Evolutionary conservation across 2,888 invertebrate genomes (phyloP).

Genomic region (Tipula lateralis): DNA sequence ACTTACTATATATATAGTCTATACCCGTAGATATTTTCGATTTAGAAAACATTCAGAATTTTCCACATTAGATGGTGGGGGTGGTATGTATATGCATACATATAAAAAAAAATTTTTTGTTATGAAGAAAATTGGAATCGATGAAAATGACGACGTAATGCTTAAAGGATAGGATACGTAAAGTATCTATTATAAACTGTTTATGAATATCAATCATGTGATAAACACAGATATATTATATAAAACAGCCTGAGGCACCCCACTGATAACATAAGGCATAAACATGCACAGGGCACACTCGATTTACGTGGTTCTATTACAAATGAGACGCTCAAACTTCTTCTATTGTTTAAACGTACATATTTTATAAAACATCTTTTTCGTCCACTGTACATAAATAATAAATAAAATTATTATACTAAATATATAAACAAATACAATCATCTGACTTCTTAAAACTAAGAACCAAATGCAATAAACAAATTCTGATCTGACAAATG

Average conservation of each 20-base stretch:
- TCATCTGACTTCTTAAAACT: too few species aligned
- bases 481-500: background rate
- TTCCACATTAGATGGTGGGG: background rate
- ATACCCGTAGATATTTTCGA: background rate
- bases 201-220: slow-evolving; percentile 24
- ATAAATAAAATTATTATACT: too few species aligned
- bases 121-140: background rate
- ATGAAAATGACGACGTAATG: background rate
- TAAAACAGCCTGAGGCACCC: background rate
- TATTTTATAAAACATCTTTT: too few species aligned
- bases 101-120: background rate
- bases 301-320: background rate
- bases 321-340: too few species aligned
- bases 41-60: background rate
- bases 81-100: background rate
- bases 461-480: background rate
- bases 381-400: too few species aligned
- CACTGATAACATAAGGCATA: background rate
- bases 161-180: background rate
- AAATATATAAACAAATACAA: too few species aligned
- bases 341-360: too few species aligned
- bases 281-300: background rate
- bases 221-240: background rate
- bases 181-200: slow-evolving; percentile 24
- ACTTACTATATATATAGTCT: background rate